A percentile compares a stretch with the other conserved stretches of the same genome.
Conservation (phyloP, 2,113 vertebrate species). For the Bujurquina vittata region DNA sequence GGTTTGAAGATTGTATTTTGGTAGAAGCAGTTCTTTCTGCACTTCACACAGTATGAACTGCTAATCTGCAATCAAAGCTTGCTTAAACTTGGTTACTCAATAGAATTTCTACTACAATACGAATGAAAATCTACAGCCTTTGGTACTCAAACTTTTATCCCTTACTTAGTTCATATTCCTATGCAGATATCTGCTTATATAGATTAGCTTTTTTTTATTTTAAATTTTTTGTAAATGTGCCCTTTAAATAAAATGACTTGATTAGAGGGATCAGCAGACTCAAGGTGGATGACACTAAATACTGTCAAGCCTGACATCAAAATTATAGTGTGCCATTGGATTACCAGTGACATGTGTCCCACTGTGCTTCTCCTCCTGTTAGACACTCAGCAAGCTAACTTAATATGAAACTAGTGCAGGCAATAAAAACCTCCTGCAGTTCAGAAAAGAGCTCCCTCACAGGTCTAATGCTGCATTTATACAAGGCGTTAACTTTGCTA, state of each 20-base stretch:
- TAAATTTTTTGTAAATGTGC: background rate
- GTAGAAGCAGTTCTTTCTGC: background rate
- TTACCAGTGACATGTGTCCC: background rate
- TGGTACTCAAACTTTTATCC: background rate
- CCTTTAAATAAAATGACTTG: conserved; percentile 1
- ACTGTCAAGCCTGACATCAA: background rate
- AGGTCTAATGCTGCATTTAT: background rate
- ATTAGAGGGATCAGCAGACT: background rate
- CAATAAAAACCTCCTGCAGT: background rate
- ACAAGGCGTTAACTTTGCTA: background rate
- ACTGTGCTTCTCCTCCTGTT: background rate
- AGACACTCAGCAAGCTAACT: background rate
- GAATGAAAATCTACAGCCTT: background rate
- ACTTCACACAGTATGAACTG: background rate
- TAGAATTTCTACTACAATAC: background rate
- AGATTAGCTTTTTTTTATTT: background rate
- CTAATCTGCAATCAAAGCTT: background rate
- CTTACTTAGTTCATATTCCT: background rate
- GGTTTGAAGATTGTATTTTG: background rate
- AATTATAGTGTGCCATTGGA: conserved; percentile 12
- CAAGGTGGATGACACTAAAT: background rate
- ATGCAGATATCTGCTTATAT: background rate
- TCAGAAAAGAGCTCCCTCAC: conserved; percentile 2
- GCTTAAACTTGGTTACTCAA: background rate
- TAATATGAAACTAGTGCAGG: conserved; percentile 1